Evolutionary conservation across 2,797 vertebrate species (phyloP), one percentile per base, ranked within the genome.

Genomic region (Bradypodion pumilum): DNA sequence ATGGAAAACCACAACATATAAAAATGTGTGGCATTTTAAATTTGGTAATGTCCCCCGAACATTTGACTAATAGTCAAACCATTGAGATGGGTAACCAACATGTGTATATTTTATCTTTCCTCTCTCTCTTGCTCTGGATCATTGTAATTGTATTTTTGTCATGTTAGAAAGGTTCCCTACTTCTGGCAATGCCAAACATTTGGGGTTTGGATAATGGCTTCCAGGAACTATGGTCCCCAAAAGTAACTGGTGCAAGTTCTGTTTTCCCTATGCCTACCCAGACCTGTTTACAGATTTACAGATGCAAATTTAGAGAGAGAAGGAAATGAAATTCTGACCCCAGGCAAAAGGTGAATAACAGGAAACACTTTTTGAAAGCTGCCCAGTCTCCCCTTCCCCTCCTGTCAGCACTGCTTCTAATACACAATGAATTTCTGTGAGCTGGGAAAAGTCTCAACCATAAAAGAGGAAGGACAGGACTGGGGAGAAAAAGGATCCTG

Each of bases 321-420:
- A 69, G 81, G 76, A 83, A 86, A 86, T 83, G 60, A 83, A 68
- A 42, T 68, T 68, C 49, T 35, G 12, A 59, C 27, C 37, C 62
- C 19, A 40, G 62, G 62, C n/a, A 32, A 74, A 69, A 32, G 40
- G 86, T 56, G 68, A 83, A 83, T 78, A 83, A 83, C 85, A 83
- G 81, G 76, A 83, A 86, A 68, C 76, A 74, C 70, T 37, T 83
- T 82, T 74, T 12, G 42, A n/a, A 35, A 49, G 62, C 15, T 13
- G 10, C 13, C 9, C 7, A n/a, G n/a, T 32, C 9, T 4, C 40
- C 21, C 9, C 2, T 29, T 15, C 44, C 27, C 8, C 29, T 21
- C 68, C 37, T 16, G 2, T 15, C 52, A 2, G 19, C 46, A 49
- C 46, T 49, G 37, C 23, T 52, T 12, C 62, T 74, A n/a, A n/a